Evolutionary conservation across 1,140 invertebrate genomes (phyloP).

Genomic region (Euschistus heros): DNA sequence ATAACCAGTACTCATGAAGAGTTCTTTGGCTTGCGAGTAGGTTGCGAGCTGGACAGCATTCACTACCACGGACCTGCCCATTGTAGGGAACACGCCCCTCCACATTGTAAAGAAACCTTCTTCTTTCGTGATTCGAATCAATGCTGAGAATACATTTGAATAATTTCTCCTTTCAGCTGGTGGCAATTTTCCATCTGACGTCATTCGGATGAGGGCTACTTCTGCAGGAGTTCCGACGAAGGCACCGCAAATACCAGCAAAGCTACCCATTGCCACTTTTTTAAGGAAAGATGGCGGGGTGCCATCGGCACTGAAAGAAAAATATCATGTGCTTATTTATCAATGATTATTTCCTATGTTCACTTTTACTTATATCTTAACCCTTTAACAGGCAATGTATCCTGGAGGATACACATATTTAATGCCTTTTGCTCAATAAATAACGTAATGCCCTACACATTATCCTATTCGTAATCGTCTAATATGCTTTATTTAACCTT

Average conservation of each 20-base stretch:
- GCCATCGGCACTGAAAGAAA: conserved; percentile 41
- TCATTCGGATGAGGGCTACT: conserved; percentile 89
- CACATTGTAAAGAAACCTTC: conserved; percentile 84
- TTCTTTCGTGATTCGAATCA: conserved; percentile 75
- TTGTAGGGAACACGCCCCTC: conserved; percentile 64
- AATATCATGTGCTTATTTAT: too few relatives aligned
- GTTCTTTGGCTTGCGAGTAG: conserved; percentile 85
- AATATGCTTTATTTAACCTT: too few relatives aligned
- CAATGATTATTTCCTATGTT: neutral
- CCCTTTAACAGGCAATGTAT: too few relatives aligned
- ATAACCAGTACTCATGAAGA: conserved; percentile 49
- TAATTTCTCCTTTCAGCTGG: conserved; percentile 81
- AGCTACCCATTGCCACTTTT: conserved; percentile 65
- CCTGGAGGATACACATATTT: too few relatives aligned
- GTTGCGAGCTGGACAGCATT: conserved; percentile 94
- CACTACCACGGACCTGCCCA: conserved; percentile 86
- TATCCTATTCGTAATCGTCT: too few relatives aligned
- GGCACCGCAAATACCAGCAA: conserved; percentile 76
- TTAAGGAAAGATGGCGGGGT: conserved; percentile 50
- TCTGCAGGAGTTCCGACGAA: conserved; percentile 91
- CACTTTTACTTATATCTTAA: neutral
- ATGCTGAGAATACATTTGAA: conserved; percentile 83
- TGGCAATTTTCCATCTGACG: conserved; percentile 86
- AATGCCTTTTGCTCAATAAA: too few relatives aligned
- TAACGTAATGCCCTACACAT: too few relatives aligned